These are phyloP conservation scores for Neuroterus valhalla DNA, from an alignment of 1,140 invertebrate species.

Conservation along the genomic window DNA sequence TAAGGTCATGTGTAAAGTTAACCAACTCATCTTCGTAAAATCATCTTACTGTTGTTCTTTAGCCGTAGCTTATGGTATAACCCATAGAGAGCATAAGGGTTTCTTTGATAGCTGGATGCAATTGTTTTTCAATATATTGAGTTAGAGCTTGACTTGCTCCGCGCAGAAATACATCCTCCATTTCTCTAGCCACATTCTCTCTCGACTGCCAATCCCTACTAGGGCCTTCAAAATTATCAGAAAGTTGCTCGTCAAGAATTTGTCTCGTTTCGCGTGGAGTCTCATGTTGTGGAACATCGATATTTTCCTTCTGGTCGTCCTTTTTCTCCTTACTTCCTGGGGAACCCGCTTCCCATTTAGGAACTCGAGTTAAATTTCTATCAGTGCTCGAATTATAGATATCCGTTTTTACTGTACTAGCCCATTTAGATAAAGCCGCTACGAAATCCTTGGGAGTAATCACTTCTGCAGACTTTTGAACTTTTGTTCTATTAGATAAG, in stretches of 20 bases:
- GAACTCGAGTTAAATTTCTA: slow-evolving; percentile 32
- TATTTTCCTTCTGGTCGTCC: slow-evolving; percentile 34
- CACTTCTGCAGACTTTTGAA: slow-evolving; percentile 35
- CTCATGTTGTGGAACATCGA: slow-evolving; percentile 31
- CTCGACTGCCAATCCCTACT: slow-evolving; percentile 64
- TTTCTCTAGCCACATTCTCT: slow-evolving; percentile 82
- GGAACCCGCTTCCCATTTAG: neutral
- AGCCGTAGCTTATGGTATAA: slow-evolving; percentile 88
- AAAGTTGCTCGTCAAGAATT: slow-evolving; percentile 50
- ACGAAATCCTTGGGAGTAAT: slow-evolving; percentile 54
- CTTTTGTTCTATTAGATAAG: neutral
- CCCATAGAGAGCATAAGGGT: slow-evolving; percentile 90
- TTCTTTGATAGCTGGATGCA: slow-evolving; percentile 89
- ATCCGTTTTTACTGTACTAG: neutral
- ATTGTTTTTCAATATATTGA: slow-evolving; percentile 86
- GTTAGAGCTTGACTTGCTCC: slow-evolving; percentile 86
- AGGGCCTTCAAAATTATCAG: slow-evolving; percentile 45
- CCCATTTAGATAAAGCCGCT: slow-evolving; percentile 41
- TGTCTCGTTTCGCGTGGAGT: slow-evolving; percentile 51
- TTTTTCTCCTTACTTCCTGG: slow-evolving; percentile 5
- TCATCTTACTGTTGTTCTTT: slow-evolving; percentile 41
- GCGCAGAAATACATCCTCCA: slow-evolving; percentile 88
- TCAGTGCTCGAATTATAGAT: slow-evolving; percentile 32
- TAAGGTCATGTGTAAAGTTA: no score
- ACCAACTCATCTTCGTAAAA: neutral